Base-by-base conservation (phyloP, 2,113 vertebrate species). In the Sylvietta virens region DNA sequence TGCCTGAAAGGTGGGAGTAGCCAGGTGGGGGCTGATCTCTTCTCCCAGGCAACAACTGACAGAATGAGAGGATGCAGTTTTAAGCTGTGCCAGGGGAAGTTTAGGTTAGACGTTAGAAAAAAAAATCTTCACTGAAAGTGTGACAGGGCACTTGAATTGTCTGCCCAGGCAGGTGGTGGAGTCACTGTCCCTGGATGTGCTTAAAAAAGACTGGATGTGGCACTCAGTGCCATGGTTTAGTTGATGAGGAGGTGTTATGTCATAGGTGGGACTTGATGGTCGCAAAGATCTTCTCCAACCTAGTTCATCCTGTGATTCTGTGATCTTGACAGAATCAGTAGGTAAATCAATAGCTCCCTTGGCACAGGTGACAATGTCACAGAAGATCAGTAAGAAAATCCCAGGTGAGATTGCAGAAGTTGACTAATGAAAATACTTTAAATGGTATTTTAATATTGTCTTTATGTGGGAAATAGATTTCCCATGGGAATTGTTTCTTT, bases 161-260 rank as follows among this genome's bases (percentile, higher is more conserved):
- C 45, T 77, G 35, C 22, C 10, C 17, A 50, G 35, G 10, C 35
- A 40, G 35, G 42, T 45, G 42, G 6, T 27, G 13, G 13, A 40
- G 13, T 33, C 10, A 3, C 45, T 1, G 0, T 33, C 28, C 44
- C 13, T 77, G 13, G 9, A 33, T 0, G 0, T 20, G 13, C 13
- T 50, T 39, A 26, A 77, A 33, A 76, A 20, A 20, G 22, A 33
- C 22, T 40, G 45, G 30, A 21, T 0, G 5, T 21, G 16, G 17
- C 30, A 40, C 30, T n/a, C 23, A 13, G 35, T 51, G 18, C 15
- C 9, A 14, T 39, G 31, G 15, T 58, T 74, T 58, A 50, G 22
- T 21, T 61, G 50, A 65, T 44, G 33, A 37, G 15, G 15, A 37
- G 33, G 16, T 20, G 6, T 80, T 37, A 35, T 12, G 9, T 15